Base-by-base conservation (phyloP, 2,797 vertebrate genomes). In the Pangasius larnaudii region DNA sequence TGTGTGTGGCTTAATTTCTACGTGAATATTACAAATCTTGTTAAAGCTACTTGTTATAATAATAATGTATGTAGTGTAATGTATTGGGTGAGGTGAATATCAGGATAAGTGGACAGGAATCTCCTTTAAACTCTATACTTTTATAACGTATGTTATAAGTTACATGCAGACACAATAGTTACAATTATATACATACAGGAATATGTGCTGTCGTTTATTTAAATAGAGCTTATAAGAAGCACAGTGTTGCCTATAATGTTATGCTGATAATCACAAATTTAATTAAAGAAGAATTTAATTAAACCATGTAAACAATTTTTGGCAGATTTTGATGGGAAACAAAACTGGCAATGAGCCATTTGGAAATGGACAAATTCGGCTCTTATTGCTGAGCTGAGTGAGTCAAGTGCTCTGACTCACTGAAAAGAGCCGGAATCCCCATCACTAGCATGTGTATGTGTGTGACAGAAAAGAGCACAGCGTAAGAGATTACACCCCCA, bases 401-500 rank as follows among this genome's bases (percentile, higher is more conserved):
- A n/a, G n/a, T 39, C 0, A 24, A 18, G 58, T 46, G 42, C 1
- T 33, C 18, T 53, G 82, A 84, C 10, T 84, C 61, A 51, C 42
- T 84, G n/a, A 84, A 67, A 51, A 51, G 18, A 51, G 42, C 42
- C 1, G 61, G 81, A 84, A 84, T 84, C 67, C 61, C 61, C 81
- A 84, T 84, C 61, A 84, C 42, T 61, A n/a, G 79, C 30, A 16
- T 63, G 36, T 61, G 86, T 49, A 59, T 46, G 53, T 65, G 69
- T 77, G 51, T 81, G 78, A 18, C 22, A 86, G 11, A 39, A 49
- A 67, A 89, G 67, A 72, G 36, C 61, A 59, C 49, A 33, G 53
- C 27, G 69, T 69, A 69, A 53, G 69, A 90, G 88, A 91, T 89
- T 91, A 89, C 89, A 56, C 91, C 91, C 88, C 90, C 85, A 42